Percentiles rank a stretch among this genome's conserved stretches.
Evolutionary conservation across 2,888 invertebrate genomes (phyloP).

Genomic region (Lithophane ornitopus): DNA sequence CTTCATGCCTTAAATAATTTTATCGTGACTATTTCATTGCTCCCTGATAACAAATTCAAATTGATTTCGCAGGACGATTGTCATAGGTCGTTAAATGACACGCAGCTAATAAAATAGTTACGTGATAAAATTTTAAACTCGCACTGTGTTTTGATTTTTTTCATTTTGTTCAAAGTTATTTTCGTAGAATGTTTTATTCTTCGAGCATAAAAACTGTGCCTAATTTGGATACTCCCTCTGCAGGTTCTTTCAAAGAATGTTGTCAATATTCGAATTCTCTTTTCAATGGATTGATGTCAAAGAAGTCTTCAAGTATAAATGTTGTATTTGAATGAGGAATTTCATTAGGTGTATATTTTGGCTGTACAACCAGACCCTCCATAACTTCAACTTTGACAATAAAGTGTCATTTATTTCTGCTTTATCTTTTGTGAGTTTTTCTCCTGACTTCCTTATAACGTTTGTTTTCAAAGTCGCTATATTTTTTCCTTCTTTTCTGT

Average conservation of each 20-base stretch:
- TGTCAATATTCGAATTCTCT: neutral
- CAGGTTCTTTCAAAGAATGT: neutral
- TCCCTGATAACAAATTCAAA: neutral
- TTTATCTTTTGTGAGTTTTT: slow-evolving; percentile 57
- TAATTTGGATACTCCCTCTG: neutral
- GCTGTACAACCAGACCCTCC: slow-evolving; percentile 69
- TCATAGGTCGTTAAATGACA: slow-evolving; percentile 37
- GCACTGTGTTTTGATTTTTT: neutral
- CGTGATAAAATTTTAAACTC: slow-evolving; percentile 25
- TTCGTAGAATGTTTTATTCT: slow-evolving; percentile 4
- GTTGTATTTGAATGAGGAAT: slow-evolving; percentile 56
- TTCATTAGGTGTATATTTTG: slow-evolving; percentile 64
- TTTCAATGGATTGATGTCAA: slow-evolving; percentile 10
- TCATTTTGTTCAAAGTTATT: neutral
- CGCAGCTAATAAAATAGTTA: slow-evolving; percentile 37
- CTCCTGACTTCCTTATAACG: slow-evolving; percentile 49
- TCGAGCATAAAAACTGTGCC: neutral
- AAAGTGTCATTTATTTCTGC: slow-evolving; percentile 71
- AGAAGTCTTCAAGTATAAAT: slow-evolving; percentile 20
- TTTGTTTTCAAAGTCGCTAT: slow-evolving; percentile 63
- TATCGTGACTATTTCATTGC: slow-evolving; percentile 31
- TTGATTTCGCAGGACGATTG: slow-evolving; percentile 23
- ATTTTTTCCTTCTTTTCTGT: slow-evolving; percentile 46
- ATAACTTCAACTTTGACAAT: slow-evolving; percentile 82
- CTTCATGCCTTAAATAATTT: slow-evolving; percentile 17